Evolutionary conservation across 2,888 invertebrate species (phyloP), one percentile per base, ranked within the genome.

Genomic region (Carcina quercana): DNA sequence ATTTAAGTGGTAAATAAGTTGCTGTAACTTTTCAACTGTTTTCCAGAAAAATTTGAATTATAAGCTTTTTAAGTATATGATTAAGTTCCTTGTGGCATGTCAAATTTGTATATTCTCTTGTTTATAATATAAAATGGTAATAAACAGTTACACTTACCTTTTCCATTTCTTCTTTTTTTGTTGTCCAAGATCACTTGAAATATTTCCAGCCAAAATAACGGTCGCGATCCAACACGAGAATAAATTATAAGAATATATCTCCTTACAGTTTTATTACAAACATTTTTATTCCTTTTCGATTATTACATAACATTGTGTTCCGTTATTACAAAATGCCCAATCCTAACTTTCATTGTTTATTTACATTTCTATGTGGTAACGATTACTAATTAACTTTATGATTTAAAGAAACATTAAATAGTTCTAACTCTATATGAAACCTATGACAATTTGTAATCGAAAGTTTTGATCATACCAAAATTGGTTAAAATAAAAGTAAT

Each of bases 201-300:
- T 7, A 22, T 22, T 7, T 6, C 2, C 10, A 25, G 10, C 4
- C 12, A 3, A 24, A 3, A 24, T 10, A 24, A 10, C n/a, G n/a
- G n/a, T n/a, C n/a, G n/a, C n/a, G n/a, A n/a, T n/a, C 22, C 36
- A 34, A 37, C 5, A 41, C 35, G 37, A 40, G 46, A 47, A 53
- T 43, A 53, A 57, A 47, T 39, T 48, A 52, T 47, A 44, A 47
- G 50, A 45, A 42, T 41, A 28, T 44, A 40, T 52, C 50, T 40
- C n/a, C 64, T 70, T 71, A 65, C 71, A 61, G 64, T 59, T 79
- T 79, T 80, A 80, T 80, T 82, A 75, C 73, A 79, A 59, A 60
- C 56, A 58, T n/a, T 59, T 59, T 57, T 52, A 49, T 53, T 48
- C 41, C 42, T 53, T 52, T 42, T 45, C 32, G 41, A 57, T 54